Base-by-base conservation (phyloP, 2,888 invertebrate species). In the Mycalesis mineus region DNA sequence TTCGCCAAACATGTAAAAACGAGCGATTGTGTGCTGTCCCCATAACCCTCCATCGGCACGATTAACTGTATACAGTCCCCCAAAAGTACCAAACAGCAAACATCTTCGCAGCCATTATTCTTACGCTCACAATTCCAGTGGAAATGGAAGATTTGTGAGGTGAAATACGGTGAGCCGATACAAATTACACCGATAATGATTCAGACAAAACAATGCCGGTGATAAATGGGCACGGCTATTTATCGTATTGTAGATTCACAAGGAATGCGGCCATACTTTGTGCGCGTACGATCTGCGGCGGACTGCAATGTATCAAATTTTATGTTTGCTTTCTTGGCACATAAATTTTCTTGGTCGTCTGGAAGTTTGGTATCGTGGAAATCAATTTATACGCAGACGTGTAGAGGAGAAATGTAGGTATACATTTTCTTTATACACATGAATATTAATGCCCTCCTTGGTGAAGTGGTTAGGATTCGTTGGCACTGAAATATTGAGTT, bases 261-360 rank as follows among this genome's bases (percentile, higher is more conserved):
- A 53, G 64, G 66, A 65, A 67, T 67, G 64, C 62, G 60, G 65
- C 55, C 59, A 54, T 51, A 55, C 55, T 41, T 28, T 42, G 58
- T 51, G 37, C n/a, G 28, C 13, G 6, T 28, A 33, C 8, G 9
- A 31, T 14, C 9, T 47, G 45, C 17, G 78, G 82, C 77, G 77
- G 81, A 82, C 65, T 73, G 69, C 72, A 76, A 78, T 76, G 80
- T 79, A 84, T 82, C 80, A 82, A 79, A 78, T 77, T 82, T 82
- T 82, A 84, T 78, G 40, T 41, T 41, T 41, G 51, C 51, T 41
- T 14, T 40, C 51, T 40, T 39, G 51, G 51, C 39, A 41, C 31
- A 41, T 51, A 50, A 39, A 50, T 40, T 22, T 51, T 41, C 40
- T 39, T 29, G 29, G 51, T 40, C 29, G 29, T n/a, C 51, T 39